Conservation (phyloP, 2,797 vertebrate genomes). For the Gastrophryne carolinensis region DNA sequence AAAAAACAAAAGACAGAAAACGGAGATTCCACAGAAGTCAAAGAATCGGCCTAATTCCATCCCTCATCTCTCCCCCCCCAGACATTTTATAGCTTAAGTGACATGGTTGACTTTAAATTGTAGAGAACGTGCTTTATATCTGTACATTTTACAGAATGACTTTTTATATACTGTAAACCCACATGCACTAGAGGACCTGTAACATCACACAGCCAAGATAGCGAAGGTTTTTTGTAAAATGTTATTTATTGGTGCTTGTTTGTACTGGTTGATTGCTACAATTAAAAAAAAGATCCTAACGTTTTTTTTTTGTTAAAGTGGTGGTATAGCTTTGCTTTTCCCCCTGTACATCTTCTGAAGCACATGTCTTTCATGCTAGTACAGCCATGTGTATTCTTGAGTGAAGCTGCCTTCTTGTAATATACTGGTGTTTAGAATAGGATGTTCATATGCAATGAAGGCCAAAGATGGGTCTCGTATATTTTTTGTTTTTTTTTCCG, state of each 20-base stretch:
- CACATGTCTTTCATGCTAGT: slow-evolving; percentile 62
- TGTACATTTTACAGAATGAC: slow-evolving; percentile 69
- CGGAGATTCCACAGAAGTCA: slow-evolving; percentile 77
- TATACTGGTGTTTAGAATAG: slow-evolving; percentile 67
- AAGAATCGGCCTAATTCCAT: slow-evolving; percentile 72
- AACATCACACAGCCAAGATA: slow-evolving; percentile 70
- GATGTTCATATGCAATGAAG: slow-evolving; percentile 79
- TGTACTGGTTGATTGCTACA: slow-evolving; percentile 54
- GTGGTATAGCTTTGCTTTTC: slow-evolving; percentile 46
- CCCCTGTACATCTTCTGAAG: slow-evolving; percentile 59
- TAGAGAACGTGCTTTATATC: slow-evolving; percentile 81
- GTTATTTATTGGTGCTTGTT: slow-evolving; percentile 86
- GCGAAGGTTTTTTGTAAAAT: slow-evolving; percentile 71
- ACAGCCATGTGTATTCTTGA: slow-evolving; percentile 45
- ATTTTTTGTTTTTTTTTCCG: too few species aligned
- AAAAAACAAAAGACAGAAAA: slow-evolving; percentile 85
- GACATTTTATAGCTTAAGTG: slow-evolving; percentile 69
- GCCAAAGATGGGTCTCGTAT: slow-evolving; percentile 84
- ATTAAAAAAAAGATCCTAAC: slow-evolving; percentile 43
- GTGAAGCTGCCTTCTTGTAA: slow-evolving; percentile 47
- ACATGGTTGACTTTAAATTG: slow-evolving; percentile 73
- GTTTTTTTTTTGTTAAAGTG: slow-evolving; percentile 43
- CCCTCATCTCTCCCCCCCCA: slow-evolving; percentile 41
- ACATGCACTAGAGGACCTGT: slow-evolving; percentile 77
- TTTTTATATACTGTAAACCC: slow-evolving; percentile 69